Conservation (phyloP, 2,888 invertebrate species). For the Odontocerum albicorne region DNA sequence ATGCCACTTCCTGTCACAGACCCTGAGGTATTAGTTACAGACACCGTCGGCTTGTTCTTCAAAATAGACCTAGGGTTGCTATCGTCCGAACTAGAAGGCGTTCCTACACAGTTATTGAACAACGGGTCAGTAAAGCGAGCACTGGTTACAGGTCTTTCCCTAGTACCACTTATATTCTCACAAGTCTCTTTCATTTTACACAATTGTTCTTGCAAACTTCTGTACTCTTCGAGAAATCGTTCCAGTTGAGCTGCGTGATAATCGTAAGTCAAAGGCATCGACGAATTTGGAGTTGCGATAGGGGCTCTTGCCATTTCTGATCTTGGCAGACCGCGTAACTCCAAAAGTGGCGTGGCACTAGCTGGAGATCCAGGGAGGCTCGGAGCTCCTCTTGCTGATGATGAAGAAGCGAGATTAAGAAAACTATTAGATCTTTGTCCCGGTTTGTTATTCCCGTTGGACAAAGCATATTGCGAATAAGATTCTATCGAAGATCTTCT, state of each 20-base stretch:
- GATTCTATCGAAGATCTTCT: slow-evolving; percentile 57
- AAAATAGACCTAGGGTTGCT: slow-evolving; percentile 57
- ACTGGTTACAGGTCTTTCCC: slow-evolving; percentile 40
- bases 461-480: slow-evolving; percentile 44
- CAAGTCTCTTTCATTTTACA: slow-evolving; percentile 80
- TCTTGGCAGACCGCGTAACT: slow-evolving; percentile 57
- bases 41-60: slow-evolving; percentile 51
- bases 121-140: slow-evolving; percentile 37
- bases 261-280: slow-evolving; percentile 66
- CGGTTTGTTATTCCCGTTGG: slow-evolving; percentile 41
- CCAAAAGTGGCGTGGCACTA: slow-evolving; percentile 65
- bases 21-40: slow-evolving; percentile 53
- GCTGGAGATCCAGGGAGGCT: slow-evolving; percentile 69
- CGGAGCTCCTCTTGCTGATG: slow-evolving; percentile 52
- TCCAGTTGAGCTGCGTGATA: slow-evolving; percentile 80
- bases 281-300: slow-evolving; percentile 46
- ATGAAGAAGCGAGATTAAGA: slow-evolving; percentile 64
- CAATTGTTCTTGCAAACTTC: slow-evolving; percentile 73
- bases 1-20: slow-evolving; percentile 49
- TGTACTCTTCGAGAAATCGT: slow-evolving; percentile 77
- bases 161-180: slow-evolving; percentile 56
- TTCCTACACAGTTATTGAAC: slow-evolving; percentile 43
- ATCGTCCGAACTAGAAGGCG: slow-evolving; percentile 48
- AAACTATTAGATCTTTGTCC: slow-evolving; percentile 69
- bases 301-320: slow-evolving; percentile 48